These are phyloP conservation scores for Aegithalos caudatus DNA, from an alignment of 2,113 vertebrate species.

Conservation along the genomic window DNA sequence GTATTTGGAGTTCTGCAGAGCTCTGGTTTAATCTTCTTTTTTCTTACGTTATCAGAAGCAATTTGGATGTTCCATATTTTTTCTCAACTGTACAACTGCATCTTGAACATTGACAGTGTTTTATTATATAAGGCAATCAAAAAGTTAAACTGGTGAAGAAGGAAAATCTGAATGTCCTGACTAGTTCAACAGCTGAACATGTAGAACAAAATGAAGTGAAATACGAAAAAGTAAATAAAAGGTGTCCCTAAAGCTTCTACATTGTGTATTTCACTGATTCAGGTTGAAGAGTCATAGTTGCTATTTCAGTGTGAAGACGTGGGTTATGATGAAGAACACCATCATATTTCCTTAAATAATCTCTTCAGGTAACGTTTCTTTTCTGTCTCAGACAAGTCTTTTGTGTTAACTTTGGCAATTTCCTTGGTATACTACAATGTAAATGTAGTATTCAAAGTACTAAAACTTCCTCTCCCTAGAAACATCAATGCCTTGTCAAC, in stretches of 20 bases:
- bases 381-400: neutral
- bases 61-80: neutral
- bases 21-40: neutral
- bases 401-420: neutral
- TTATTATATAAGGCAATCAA: neutral
- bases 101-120: neutral
- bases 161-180: neutral
- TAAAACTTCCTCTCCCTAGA: neutral
- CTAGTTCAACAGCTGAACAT: neutral
- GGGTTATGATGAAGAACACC: neutral
- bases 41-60: neutral
- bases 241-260: neutral
- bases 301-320: neutral
- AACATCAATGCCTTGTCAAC: neutral
- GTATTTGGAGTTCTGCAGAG: neutral
- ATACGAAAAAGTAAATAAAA: neutral
- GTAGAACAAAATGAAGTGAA: neutral
- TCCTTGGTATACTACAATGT: neutral
- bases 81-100: neutral
- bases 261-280: neutral
- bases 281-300: neutral
- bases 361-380: neutral
- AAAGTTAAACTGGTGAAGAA: neutral
- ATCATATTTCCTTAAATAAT: neutral
- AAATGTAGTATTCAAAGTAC: neutral